Percentiles rank a stretch among this genome's conserved stretches.
Conservation (phyloP, 2,888 invertebrate species). For the Peribatodes rhomboidaria region DNA sequence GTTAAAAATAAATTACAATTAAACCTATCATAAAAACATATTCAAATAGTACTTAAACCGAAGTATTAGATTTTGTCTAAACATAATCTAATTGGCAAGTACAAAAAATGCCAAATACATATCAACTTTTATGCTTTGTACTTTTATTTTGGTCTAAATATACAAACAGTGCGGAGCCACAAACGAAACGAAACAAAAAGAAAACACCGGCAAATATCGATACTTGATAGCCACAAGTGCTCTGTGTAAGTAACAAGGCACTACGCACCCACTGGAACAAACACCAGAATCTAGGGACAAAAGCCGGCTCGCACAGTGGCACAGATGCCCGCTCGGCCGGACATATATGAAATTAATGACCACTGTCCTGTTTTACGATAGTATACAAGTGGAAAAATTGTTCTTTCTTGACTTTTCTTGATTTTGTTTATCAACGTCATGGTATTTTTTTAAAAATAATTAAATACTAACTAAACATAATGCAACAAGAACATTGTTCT, state of each 20-base stretch:
- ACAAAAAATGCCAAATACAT: no score
- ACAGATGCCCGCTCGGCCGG: slow-evolving; percentile 35
- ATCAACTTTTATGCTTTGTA: neutral
- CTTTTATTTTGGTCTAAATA: neutral
- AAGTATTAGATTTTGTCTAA: no score
- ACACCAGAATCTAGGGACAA: slow-evolving; percentile 19
- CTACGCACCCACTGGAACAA: slow-evolving; percentile 8
- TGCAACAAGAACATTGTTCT: no score
- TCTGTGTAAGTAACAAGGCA: slow-evolving; percentile 10
- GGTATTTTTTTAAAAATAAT: no score
- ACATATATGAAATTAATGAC: slow-evolving; percentile 42
- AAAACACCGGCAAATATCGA: neutral
- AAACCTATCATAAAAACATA: no score
- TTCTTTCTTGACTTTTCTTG: neutral
- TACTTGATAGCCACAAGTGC: neutral
- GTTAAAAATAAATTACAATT: no score
- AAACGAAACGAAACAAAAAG: neutral
- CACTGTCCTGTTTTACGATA: neutral
- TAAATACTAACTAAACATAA: no score
- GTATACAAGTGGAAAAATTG: neutral
- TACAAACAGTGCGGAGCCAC: neutral
- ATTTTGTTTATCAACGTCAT: no score
- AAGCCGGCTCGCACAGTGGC: slow-evolving; percentile 28
- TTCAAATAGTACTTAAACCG: no score
- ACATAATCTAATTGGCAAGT: no score